A percentile compares a stretch with the other conserved stretches of the same genome.
Evolutionary conservation across 1,140 invertebrate species (phyloP).

Genomic region (Conus betulinus): DNA sequence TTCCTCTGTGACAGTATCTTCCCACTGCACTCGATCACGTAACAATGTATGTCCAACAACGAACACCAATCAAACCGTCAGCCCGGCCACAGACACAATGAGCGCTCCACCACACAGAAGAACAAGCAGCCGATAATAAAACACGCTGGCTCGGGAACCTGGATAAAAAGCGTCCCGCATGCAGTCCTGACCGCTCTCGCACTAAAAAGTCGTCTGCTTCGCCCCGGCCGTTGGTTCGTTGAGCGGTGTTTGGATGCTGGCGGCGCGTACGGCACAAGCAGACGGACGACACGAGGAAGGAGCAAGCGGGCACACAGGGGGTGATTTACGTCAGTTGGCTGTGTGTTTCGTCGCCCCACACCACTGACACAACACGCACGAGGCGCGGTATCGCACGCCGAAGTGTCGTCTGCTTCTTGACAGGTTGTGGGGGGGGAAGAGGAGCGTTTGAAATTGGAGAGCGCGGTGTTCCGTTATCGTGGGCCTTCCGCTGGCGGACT

Average conservation of each 20-base stretch:
- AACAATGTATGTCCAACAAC: no score
- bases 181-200: neutral
- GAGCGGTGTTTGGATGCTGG: neutral
- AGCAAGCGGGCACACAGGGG: neutral
- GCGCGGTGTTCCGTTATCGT: no score
- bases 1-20: no score
- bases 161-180: neutral
- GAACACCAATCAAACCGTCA: no score
- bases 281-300: neutral
- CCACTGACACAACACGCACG: constrained; percentile 1
- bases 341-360: neutral
- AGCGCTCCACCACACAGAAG: neutral
- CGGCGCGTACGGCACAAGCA: neutral
- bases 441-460: no score
- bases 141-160: no score
- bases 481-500: no score
- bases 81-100: no score
- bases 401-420: constrained; percentile 14
- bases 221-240: neutral
- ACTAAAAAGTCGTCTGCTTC: constrained; percentile 16
- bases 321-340: constrained; percentile 3
- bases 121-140: neutral
- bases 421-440: no score
- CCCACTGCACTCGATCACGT: no score
- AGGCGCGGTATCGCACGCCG: neutral